A percentile compares a stretch with the other conserved stretches of the same genome.
These are phyloP conservation scores for Meles meles DNA, from an alignment of 2,113 vertebrate genomes.

Conservation along the genomic window DNA sequence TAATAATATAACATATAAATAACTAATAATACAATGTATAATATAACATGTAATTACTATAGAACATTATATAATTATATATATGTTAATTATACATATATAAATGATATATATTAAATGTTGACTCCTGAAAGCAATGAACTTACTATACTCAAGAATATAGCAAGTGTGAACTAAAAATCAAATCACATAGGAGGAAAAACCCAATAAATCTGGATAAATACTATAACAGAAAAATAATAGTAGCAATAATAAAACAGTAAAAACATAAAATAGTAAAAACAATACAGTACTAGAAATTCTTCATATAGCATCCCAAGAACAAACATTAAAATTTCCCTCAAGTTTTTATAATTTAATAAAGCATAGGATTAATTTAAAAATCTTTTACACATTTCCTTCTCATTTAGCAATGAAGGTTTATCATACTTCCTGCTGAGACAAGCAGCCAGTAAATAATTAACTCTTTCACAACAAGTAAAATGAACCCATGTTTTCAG, in stretches of 20 bases:
- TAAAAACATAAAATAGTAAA: constrained; percentile 22
- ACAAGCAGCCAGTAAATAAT: neutral
- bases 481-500: constrained; percentile 7
- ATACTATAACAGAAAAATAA: constrained; percentile 18
- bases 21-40: neutral
- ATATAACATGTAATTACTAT: neutral
- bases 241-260: neutral
- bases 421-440: neutral
- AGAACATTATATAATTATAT: neutral
- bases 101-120: neutral
- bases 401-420: neutral
- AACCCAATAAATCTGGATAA: neutral
- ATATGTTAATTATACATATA: neutral
- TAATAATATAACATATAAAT: neutral
- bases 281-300: neutral
- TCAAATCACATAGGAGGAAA: constrained; percentile 9
- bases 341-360: neutral
- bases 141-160: neutral
- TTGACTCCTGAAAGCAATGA: neutral
- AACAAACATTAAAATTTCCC: constrained; percentile 13
- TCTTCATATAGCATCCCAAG: neutral
- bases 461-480: neutral
- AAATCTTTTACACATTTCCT: neutral
- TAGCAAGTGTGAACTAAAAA: constrained; percentile 18
- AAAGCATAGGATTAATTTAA: constrained; percentile 9